Percentiles rank a stretch among this genome's conserved stretches.
phyloP scores from a whole-genome alignment of 1,140 invertebrate genomes.

The Hetaerina americana region DNA sequence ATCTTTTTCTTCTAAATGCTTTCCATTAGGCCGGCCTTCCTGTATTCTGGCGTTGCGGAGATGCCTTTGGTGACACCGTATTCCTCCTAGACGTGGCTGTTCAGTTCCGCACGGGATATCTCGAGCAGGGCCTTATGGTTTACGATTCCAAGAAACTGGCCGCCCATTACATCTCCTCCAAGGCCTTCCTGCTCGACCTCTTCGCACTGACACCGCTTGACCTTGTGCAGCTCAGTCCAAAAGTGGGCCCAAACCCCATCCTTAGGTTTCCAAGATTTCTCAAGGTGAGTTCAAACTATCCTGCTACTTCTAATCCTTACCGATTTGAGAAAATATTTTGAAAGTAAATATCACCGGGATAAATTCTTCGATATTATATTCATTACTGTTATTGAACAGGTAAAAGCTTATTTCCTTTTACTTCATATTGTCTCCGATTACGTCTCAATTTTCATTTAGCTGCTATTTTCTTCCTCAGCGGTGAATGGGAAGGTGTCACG shows the following conservation, averaged over 20 bases:
- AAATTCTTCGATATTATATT: too few species aligned
- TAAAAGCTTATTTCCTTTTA: too few species aligned
- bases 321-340: too few species aligned
- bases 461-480: too few species aligned
- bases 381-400: too few species aligned
- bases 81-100: conserved; percentile 78
- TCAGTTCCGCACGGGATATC: conserved; percentile 87
- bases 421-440: too few species aligned
- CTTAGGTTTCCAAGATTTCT: conserved; percentile 71
- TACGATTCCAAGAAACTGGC: conserved; percentile 83
- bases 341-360: too few species aligned
- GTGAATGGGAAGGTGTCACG: too few species aligned
- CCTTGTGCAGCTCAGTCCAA: conserved; percentile 55
- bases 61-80: conserved; percentile 71
- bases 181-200: conserved; percentile 75
- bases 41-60: conserved; percentile 65
- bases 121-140: conserved; percentile 88
- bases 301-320: neutral
- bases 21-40: neutral
- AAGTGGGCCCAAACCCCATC: conserved; percentile 60
- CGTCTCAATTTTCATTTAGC: too few species aligned
- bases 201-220: conserved; percentile 73
- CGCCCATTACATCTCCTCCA: conserved; percentile 74
- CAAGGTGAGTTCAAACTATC: conserved; percentile 38
- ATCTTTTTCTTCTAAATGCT: neutral